A percentile compares a stretch with the other conserved stretches of the same genome.
phyloP scores from a whole-genome alignment of 2,888 invertebrate genomes.

The Brachyptera risi region DNA sequence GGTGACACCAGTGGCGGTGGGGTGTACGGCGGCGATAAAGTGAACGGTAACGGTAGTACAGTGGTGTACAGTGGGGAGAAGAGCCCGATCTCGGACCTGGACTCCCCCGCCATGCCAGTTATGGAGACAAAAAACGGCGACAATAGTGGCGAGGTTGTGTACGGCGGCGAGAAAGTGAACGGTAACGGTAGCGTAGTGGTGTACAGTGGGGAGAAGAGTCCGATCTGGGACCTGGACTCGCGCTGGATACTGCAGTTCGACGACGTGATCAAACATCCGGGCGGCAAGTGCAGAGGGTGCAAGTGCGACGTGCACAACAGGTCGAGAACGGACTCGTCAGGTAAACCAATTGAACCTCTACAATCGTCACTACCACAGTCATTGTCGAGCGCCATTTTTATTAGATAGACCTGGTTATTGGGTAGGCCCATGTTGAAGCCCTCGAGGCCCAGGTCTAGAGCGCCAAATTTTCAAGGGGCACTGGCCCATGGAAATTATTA shows the following conservation, averaged over 20 bases:
- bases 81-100: neutral
- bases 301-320: conserved; percentile 44
- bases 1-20: neutral
- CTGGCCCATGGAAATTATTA: no score
- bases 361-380: no score
- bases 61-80: conserved; percentile 23
- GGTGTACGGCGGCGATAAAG: conserved; percentile 11
- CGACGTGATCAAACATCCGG: conserved; percentile 50
- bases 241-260: conserved; percentile 53
- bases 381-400: no score
- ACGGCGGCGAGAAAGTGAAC: conserved; percentile 14
- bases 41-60: no score
- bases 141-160: neutral
- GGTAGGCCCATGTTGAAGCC: no score
- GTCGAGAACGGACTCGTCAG: no score
- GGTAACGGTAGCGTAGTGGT: no score
- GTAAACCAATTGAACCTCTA: no score
- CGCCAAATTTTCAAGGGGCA: no score
- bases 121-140: neutral
- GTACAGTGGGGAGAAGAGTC: conserved; percentile 19
- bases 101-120: neutral
- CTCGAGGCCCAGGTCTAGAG: no score
- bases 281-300: conserved; percentile 46
- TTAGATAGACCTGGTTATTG: no score
- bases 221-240: conserved; percentile 48